Conservation (phyloP, 2,797 vertebrate genomes). For the Masticophis lateralis region DNA sequence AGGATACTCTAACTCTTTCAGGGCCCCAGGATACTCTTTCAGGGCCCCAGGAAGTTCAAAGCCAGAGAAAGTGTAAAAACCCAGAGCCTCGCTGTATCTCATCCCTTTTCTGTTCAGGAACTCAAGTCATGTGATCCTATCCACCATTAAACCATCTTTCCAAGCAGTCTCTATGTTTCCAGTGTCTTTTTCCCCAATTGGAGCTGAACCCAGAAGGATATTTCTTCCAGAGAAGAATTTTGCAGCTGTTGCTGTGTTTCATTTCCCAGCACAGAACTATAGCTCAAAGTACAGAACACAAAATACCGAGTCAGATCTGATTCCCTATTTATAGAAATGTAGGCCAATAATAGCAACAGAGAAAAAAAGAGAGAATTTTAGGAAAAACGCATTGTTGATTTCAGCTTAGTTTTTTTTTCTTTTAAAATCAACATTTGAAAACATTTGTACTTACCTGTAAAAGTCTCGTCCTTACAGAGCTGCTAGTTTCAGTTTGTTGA, state of each 20-base stretch:
- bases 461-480: neutral
- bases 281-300: neutral
- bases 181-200: too few relatives aligned
- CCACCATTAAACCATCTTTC: too few relatives aligned
- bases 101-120: too few relatives aligned
- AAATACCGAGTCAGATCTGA: neutral
- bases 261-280: rapidly evolving
- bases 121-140: too few relatives aligned
- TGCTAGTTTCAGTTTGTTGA: constrained; percentile 36
- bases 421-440: constrained; percentile 33
- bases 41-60: too few relatives aligned
- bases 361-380: rapidly evolving
- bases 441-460: constrained; percentile 43
- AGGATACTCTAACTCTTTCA: too few relatives aligned
- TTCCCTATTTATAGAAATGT: neutral
- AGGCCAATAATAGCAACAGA: rapidly evolving
- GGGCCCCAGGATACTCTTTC: too few relatives aligned
- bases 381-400: rapidly evolving
- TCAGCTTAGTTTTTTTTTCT: constrained; percentile 24
- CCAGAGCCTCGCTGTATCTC: too few relatives aligned
- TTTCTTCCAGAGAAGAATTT: neutral
- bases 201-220: too few relatives aligned
- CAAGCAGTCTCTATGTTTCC: too few relatives aligned
- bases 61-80: too few relatives aligned
- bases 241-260: neutral